Evolutionary conservation across 2,888 invertebrate species (phyloP), one percentile per base, ranked within the genome.

Genomic region (Drosophila kuntzei): DNA sequence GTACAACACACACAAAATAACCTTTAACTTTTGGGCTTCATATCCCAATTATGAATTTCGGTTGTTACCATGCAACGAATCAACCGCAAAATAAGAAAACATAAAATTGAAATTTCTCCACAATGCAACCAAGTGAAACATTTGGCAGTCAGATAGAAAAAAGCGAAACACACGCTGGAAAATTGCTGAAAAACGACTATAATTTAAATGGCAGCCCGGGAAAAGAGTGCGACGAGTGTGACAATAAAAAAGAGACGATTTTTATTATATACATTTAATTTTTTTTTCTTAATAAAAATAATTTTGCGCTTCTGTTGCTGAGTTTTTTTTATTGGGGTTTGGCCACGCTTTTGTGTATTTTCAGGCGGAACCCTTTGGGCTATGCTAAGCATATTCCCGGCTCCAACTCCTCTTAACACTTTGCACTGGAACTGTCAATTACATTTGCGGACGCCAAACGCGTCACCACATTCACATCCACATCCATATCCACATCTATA

Each of bases 361-460:
- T 18, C 9, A 22, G 36, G n/a, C 9, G 2, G 3, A 60, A 43
- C 60, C 60, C 60, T 61, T 61, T 61, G 55, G 55, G 55, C 65
- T 46, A 61, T 67, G 67, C 59, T 79, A 75, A 75, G 62, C 53
- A 63, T 58, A 37, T 12, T 22, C 34, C 9, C 39, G 14, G 16
- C 27, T 44, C n/a, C 50, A n/a, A 36, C 36, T 18, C 1, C 37
- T 9, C 39, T 16, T 29, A 34, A 39, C 70, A 47, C 44, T 27
- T 53, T 57, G 57, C 77, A 67, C 69, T 75, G 79, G 68, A 89
- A 75, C 88, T 83, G 83, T 89, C 83, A 83, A 83, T 83, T 87
- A 89, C 83, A 83, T 75, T 85, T 80, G 66, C 61, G 66, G 64
- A 54, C 55, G 46, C 44, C 50, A 54, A 47, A 43, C 51, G 41